Percentiles rank a stretch among this genome's conserved stretches.
Evolutionary conservation across 1,140 invertebrate species (phyloP).

Genomic region (Apolygus lucorum): DNA sequence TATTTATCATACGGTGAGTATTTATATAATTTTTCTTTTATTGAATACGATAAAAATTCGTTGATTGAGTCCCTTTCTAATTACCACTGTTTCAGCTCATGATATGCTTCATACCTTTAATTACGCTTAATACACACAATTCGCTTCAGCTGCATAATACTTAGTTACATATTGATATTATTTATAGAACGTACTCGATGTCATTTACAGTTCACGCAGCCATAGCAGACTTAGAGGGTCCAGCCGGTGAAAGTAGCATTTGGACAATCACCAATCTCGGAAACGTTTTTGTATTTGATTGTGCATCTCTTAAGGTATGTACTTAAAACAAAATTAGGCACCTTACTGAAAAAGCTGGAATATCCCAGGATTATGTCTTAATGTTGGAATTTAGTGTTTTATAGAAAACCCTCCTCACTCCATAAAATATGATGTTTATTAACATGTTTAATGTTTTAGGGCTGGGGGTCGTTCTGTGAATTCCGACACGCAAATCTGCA

Average conservation of each 20-base stretch:
- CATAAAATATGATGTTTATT: too few species aligned
- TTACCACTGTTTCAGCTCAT: background rate
- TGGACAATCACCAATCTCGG: slow-evolving; percentile 71
- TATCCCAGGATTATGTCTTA: too few species aligned
- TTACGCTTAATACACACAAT: background rate
- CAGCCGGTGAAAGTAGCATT: slow-evolving; percentile 57
- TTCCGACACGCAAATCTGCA: too few species aligned
- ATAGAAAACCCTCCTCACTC: too few species aligned
- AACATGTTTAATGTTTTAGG: too few species aligned
- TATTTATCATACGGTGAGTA: slow-evolving; percentile 54
- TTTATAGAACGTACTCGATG: background rate
- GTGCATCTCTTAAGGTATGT: slow-evolving; percentile 44
- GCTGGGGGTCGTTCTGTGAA: too few species aligned
- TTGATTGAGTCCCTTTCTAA: background rate
- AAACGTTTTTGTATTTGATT: slow-evolving; percentile 72
- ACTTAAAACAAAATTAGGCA: too few species aligned
- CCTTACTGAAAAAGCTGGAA: too few species aligned
- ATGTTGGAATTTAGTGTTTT: too few species aligned
- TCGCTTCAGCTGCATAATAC: background rate
- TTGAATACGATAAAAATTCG: too few species aligned
- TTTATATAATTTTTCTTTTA: background rate
- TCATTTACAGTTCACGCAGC: slow-evolving; percentile 51
- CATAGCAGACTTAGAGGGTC: slow-evolving; percentile 56
- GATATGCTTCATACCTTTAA: background rate
- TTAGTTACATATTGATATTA: too few species aligned